Conservation (phyloP, 2,113 vertebrate species). For the Pseudorhombus dupliciocellatus region DNA sequence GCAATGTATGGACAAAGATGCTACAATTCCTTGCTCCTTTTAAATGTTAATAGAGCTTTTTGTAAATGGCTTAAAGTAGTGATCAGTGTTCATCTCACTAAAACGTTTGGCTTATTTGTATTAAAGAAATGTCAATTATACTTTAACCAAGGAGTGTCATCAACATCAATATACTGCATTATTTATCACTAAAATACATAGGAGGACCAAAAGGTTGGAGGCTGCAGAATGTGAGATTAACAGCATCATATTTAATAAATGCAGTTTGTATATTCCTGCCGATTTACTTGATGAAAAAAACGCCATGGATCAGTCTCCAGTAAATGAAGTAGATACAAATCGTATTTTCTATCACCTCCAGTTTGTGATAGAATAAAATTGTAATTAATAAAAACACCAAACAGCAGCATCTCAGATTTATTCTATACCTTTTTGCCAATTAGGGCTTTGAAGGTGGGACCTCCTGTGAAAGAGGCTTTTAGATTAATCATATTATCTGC, state of each 20-base stretch:
- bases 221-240: slow-evolving; percentile 60
- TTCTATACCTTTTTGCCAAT: slow-evolving; percentile 88
- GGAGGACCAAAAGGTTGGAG: slow-evolving; percentile 71
- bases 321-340: slow-evolving; percentile 73
- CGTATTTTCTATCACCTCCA: slow-evolving; percentile 71
- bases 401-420: slow-evolving; percentile 82
- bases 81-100: slow-evolving; percentile 60
- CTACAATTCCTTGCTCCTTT: slow-evolving; percentile 64
- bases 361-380: slow-evolving; percentile 70
- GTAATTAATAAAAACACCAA: slow-evolving; percentile 73
- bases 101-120: slow-evolving; percentile 66
- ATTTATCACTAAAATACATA: slow-evolving; percentile 58
- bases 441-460: slow-evolving; percentile 91
- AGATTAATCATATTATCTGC: slow-evolving; percentile 99
- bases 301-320: slow-evolving; percentile 50
- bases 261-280: slow-evolving; percentile 39
- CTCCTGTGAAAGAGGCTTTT: slow-evolving; percentile 97
- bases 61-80: slow-evolving; percentile 65
- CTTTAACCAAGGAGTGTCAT: slow-evolving; percentile 53
- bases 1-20: slow-evolving; percentile 63
- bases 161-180: slow-evolving; percentile 58
- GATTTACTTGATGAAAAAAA: slow-evolving; percentile 56
- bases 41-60: slow-evolving; percentile 85
- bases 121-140: slow-evolving; percentile 79
- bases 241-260: slow-evolving; percentile 57